phyloP scores from a whole-genome alignment of 2,888 invertebrate genomes.

The Protonemura montana region DNA sequence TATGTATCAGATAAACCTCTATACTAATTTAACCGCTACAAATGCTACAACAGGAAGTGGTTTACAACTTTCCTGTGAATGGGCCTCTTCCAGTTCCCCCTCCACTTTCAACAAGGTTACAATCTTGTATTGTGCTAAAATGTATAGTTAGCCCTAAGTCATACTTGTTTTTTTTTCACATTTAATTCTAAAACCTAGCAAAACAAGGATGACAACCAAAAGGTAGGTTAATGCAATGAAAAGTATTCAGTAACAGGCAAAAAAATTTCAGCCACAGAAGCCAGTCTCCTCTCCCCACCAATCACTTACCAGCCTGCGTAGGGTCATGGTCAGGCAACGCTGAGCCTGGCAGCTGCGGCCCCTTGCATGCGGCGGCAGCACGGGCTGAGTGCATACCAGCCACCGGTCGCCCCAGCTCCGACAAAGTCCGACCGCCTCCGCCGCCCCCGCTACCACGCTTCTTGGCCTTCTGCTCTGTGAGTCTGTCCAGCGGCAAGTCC shows the following conservation, averaged over 20 bases:
- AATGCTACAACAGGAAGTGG: not conserved
- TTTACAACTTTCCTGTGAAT: not conserved
- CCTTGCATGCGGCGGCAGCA: constrained; percentile 18
- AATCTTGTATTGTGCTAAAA: no score
- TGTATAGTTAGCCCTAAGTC: no score
- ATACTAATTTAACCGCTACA: no score
- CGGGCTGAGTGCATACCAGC: not conserved
- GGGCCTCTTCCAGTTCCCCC: not conserved
- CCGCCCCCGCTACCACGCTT: constrained; percentile 55
- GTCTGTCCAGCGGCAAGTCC: constrained; percentile 80
- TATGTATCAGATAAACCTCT: no score
- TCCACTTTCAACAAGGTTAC: not conserved
- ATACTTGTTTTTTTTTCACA: no score
- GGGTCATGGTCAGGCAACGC: constrained; percentile 42
- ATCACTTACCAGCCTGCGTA: constrained; percentile 21
- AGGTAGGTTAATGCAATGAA: no score
- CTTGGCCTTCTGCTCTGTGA: constrained; percentile 81
- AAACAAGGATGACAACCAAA: no score
- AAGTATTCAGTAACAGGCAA: no score
- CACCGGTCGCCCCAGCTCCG: not conserved
- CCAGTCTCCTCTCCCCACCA: no score
- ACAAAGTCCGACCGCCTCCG: constrained; percentile 32
- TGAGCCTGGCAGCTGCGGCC: constrained; percentile 30
- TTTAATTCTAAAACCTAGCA: no score
- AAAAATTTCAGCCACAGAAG: no score